Conservation (phyloP, 2,113 vertebrate species). For the Equus przewalskii region DNA sequence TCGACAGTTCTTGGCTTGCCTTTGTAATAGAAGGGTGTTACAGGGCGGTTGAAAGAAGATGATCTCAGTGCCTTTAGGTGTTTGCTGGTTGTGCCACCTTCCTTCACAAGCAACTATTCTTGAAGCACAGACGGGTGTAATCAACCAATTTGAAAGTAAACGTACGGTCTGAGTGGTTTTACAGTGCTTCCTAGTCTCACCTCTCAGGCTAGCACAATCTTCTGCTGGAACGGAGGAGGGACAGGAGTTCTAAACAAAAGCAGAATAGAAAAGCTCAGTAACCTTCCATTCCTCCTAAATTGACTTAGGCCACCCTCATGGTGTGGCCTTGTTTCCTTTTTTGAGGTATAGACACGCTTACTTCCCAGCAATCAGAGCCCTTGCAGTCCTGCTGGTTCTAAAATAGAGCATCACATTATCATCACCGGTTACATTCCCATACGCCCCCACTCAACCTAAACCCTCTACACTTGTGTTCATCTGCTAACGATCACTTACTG, state of each 20-base stretch:
- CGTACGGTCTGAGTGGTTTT: neutral
- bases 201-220: neutral
- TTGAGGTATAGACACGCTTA: neutral
- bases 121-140: neutral
- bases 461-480: neutral
- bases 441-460: neutral
- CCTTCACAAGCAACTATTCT: neutral
- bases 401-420: neutral
- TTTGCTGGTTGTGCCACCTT: neutral
- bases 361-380: neutral
- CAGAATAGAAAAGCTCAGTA: neutral
- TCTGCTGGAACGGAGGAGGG: neutral
- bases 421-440: fast-evolving
- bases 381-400: neutral
- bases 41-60: fast-evolving
- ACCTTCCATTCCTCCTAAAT: neutral
- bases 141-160: neutral
- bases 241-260: neutral
- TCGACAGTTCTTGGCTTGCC: neutral
- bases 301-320: neutral
- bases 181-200: neutral
- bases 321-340: neutral
- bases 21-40: too few species aligned
- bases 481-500: neutral
- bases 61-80: fast-evolving